Conservation (phyloP, 2,113 vertebrate species). For the Glaucidium brasilianum region DNA sequence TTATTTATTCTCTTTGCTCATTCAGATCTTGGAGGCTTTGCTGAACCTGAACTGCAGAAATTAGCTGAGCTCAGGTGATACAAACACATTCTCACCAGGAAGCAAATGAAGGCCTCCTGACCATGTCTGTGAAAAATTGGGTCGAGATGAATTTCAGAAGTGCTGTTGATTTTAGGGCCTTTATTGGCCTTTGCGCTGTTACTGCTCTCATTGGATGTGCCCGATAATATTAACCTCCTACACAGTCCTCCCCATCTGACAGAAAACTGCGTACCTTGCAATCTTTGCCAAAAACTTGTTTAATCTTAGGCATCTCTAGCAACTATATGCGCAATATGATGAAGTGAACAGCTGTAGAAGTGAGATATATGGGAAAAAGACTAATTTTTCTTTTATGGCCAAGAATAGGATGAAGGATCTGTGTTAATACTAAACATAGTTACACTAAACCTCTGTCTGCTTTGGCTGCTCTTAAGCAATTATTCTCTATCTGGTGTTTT, state of each 20-base stretch:
- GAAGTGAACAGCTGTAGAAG: not conserved
- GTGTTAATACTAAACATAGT: not conserved
- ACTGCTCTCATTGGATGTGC: not conserved
- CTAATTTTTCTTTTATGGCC: not conserved
- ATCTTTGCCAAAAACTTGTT: constrained; percentile 7
- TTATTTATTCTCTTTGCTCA: not conserved
- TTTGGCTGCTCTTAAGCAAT: not conserved
- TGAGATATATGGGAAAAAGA: not conserved
- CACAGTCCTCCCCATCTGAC: not conserved
- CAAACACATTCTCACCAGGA: not conserved
- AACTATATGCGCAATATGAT: not conserved
- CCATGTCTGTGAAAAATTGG: not conserved
- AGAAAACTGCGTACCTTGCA: not conserved
- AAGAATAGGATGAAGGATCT: not conserved
- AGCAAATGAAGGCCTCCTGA: not conserved
- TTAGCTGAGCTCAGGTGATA: not conserved
- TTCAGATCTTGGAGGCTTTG: not conserved
- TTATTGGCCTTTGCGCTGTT: not conserved
- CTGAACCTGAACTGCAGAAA: not conserved
- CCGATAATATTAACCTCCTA: not conserved
- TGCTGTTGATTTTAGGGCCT: not conserved
- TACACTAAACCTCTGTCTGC: not conserved
- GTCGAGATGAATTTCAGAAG: not conserved
- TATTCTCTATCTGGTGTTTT: not conserved
- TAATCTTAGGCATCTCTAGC: not conserved